These are phyloP conservation scores for Thaumatotibia leucotreta DNA, from an alignment of 1,140 invertebrate species.

Conservation along the genomic window DNA sequence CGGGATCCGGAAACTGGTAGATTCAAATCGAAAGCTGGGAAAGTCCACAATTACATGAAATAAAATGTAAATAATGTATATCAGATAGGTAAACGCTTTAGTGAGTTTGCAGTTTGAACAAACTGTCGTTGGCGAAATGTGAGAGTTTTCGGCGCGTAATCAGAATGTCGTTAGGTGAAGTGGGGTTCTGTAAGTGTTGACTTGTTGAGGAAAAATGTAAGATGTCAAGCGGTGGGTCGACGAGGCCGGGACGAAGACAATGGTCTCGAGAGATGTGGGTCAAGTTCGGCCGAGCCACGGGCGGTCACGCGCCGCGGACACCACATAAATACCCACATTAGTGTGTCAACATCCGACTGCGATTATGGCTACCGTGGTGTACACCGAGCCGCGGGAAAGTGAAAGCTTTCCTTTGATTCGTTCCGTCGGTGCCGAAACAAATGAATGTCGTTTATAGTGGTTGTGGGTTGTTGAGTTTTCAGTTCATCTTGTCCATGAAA, in stretches of 20 bases:
- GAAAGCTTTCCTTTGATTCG: conserved; percentile 11
- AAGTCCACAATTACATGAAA: conserved; percentile 52
- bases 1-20: conserved; percentile 42
- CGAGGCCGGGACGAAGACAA: conserved; percentile 55
- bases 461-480: neutral
- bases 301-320: conserved; percentile 30
- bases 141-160: neutral
- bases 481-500: neutral
- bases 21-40: conserved; percentile 60
- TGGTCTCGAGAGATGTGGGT: conserved; percentile 58
- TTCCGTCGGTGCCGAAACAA: neutral
- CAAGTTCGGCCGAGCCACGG: conserved; percentile 51
- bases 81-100: neutral
- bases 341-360: conserved; percentile 5
- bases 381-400: neutral
- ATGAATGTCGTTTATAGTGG: neutral
- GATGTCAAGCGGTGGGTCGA: neutral
- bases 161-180: conserved; percentile 6
- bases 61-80: conserved; percentile 26
- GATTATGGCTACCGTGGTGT: neutral
- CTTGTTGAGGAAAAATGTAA: conserved; percentile 1
- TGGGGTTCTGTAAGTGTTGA: neutral
- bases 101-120: neutral
- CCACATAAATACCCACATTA: conserved; percentile 9
- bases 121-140: neutral